Conservation (phyloP, 2,113 vertebrate genomes). For the Penelope pileata region DNA sequence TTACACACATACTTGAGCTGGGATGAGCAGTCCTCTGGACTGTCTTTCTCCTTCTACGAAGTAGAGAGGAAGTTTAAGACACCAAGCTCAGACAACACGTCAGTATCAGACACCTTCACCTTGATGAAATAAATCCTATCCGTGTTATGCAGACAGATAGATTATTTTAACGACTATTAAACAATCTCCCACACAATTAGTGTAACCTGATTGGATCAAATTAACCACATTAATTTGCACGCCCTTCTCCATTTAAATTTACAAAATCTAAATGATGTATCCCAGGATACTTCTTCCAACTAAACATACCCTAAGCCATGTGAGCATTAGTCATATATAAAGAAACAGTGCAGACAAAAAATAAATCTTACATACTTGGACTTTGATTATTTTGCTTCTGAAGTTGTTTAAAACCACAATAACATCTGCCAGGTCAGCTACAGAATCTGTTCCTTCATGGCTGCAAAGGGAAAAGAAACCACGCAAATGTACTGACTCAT, state of each 20-base stretch:
- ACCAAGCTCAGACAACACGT: background rate
- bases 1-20: background rate
- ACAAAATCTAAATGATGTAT: background rate
- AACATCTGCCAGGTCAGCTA: slow-evolving; percentile 78
- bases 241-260: background rate
- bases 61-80: background rate
- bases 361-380: slow-evolving; percentile 83
- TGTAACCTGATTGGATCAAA: background rate
- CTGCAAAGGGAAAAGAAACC: slow-evolving; percentile 67
- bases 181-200: background rate
- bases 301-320: background rate
- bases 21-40: background rate
- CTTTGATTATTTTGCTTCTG: slow-evolving; percentile 94
- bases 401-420: slow-evolving; percentile 90
- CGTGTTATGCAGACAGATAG: background rate
- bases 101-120: background rate
- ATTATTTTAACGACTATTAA: background rate
- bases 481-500: background rate
- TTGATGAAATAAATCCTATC: background rate
- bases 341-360: background rate
- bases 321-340: background rate
- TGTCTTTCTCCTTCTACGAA: background rate
- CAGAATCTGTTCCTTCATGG: slow-evolving; percentile 91
- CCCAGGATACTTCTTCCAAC: background rate
- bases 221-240: background rate